These are phyloP conservation scores for Branchinecta lynchi DNA, from an alignment of 1,140 invertebrate species.

Conservation along the genomic window DNA sequence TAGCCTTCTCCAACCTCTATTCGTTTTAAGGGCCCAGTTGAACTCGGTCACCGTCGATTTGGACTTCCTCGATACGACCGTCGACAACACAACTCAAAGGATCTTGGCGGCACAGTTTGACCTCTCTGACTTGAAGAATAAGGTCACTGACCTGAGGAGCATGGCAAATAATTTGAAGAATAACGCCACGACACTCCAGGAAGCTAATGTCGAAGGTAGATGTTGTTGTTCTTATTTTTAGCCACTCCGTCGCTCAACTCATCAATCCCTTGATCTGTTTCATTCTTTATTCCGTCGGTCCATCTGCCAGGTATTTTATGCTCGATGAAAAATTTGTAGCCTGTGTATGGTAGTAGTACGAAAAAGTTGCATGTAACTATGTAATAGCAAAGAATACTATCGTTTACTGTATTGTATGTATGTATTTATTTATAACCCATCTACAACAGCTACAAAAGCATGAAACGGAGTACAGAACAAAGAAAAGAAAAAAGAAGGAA, in stretches of 20 bases:
- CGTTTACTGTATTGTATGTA: no score
- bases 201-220: slow-evolving; percentile 74
- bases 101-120: slow-evolving; percentile 60
- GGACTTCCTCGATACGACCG: slow-evolving; percentile 41
- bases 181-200: slow-evolving; percentile 78
- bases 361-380: no score
- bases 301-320: no score
- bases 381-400: no score
- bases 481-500: no score
- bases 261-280: slow-evolving; percentile 11
- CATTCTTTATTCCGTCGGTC: no score
- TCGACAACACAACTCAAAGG: slow-evolving; percentile 57
- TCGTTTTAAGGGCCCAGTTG: slow-evolving; percentile 34
- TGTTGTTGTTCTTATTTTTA: slow-evolving; percentile 10
- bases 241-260: neutral
- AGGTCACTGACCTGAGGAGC: slow-evolving; percentile 51
- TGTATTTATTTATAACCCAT: no score
- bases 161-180: slow-evolving; percentile 56
- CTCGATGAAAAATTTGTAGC: no score
- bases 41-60: slow-evolving; percentile 38
- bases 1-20: no score
- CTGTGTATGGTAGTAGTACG: no score
- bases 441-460: no score
- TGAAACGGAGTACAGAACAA: no score
- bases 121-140: slow-evolving; percentile 52